phyloP scores from a whole-genome alignment of 2,888 invertebrate species.

The Diarsia rubi region DNA sequence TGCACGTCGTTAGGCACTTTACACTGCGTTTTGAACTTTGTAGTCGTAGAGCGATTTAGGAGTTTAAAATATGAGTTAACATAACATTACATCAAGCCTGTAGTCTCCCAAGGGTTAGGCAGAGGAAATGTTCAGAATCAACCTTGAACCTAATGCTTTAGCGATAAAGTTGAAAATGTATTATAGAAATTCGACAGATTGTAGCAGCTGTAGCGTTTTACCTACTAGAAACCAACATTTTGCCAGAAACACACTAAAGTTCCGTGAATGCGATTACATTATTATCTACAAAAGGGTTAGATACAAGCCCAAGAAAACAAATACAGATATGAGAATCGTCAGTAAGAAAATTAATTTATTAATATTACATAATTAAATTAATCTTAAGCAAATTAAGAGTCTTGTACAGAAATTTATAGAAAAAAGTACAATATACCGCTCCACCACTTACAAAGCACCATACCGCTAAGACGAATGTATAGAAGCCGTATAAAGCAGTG shows the following conservation, averaged over 20 bases:
- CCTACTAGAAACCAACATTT: no score
- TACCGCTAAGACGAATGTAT: constrained; percentile 49
- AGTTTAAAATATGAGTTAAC: not conserved
- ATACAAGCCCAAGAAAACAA: not conserved
- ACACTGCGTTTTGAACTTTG: not conserved
- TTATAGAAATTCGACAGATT: no score
- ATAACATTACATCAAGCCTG: no score
- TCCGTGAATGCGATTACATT: not conserved
- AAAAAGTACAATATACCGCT: not conserved
- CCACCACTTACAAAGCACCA: constrained; percentile 29
- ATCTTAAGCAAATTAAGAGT: not conserved
- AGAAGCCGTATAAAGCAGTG: constrained; percentile 36
- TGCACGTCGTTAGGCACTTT: no score
- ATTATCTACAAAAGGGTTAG: not conserved
- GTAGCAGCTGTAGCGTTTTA: no score
- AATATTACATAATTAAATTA: no score
- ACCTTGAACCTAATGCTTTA: no score
- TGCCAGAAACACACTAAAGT: no score
- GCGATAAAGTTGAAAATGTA: no score
- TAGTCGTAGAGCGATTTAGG: not conserved
- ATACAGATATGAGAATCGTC: not conserved
- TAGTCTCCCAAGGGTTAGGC: no score
- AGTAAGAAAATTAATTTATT: not conserved
- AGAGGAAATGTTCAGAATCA: no score
- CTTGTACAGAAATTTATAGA: not conserved